Evolutionary conservation across 2,888 invertebrate genomes (phyloP).

Genomic region (Chloromyia formosa): DNA sequence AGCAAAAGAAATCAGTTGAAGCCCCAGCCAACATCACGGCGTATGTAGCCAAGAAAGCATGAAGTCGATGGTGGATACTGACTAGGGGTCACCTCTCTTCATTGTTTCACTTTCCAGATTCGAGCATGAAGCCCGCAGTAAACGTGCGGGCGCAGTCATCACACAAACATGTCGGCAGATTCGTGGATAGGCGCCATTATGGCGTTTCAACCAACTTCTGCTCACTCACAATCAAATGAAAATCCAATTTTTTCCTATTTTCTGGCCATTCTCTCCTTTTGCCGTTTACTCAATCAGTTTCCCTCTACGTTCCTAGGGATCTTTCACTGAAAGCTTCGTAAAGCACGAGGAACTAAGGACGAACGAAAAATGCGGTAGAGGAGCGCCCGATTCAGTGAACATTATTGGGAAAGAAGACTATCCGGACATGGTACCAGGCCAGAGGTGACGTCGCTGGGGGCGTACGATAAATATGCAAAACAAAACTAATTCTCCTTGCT

Average conservation of each 20-base stretch:
- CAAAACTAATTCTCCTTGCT: background rate
- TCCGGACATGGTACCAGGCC: too few species aligned
- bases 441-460: too few species aligned
- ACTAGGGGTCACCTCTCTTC: too few species aligned
- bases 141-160: background rate
- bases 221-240: conserved; percentile 13
- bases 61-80: background rate
- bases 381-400: too few species aligned
- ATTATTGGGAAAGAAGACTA: too few species aligned
- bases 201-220: conserved; percentile 21
- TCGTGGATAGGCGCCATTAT: conserved; percentile 31
- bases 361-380: background rate
- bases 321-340: conserved; percentile 8
- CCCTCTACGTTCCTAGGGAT: background rate
- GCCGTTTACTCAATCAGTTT: background rate
- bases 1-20: too few species aligned
- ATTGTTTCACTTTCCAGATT: too few species aligned
- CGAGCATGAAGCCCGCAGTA: too few species aligned
- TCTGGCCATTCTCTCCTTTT: conserved; percentile 22
- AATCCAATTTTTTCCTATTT: conserved; percentile 35
- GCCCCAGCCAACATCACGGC: too few species aligned
- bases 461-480: conserved; percentile 5
- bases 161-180: conserved; percentile 18
- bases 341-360: background rate
- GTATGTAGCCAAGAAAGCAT: background rate